Evolutionary conservation across 2,888 invertebrate genomes (phyloP).

Genomic region (Maniola hyperantus): DNA sequence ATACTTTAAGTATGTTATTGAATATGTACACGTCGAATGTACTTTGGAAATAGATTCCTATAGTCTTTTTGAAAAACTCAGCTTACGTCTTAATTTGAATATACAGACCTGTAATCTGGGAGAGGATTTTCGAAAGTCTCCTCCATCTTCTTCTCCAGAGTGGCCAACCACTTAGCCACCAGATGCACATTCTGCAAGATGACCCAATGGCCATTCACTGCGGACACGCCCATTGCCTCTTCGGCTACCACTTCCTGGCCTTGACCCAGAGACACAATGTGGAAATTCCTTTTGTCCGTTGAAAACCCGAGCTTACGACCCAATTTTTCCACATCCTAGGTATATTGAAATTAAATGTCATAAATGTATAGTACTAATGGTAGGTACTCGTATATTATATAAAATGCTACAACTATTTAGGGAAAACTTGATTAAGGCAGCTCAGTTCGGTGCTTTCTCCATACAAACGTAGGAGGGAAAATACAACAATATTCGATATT

Average conservation of each 20-base stretch:
- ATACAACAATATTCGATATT: too few relatives aligned
- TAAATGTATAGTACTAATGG: too few relatives aligned
- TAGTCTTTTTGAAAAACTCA: too few relatives aligned
- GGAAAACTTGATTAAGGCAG: too few relatives aligned
- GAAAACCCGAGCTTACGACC: slow-evolving; percentile 92
- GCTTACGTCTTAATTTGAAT: neutral
- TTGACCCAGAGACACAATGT: slow-evolving; percentile 96
- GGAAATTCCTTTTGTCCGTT: slow-evolving; percentile 91
- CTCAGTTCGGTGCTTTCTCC: too few relatives aligned
- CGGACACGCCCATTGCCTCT: slow-evolving; percentile 90
- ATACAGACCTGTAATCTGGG: slow-evolving; percentile 77
- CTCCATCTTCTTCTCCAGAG: slow-evolving; percentile 95
- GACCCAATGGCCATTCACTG: slow-evolving; percentile 94
- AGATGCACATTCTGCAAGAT: slow-evolving; percentile 96
- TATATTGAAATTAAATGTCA: neutral
- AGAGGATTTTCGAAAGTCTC: slow-evolving; percentile 87
- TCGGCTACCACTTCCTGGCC: slow-evolving; percentile 97
- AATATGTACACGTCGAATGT: too few relatives aligned
- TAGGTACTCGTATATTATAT: too few relatives aligned
- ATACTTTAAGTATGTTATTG: too few relatives aligned
- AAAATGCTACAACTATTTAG: too few relatives aligned
- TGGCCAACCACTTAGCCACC: slow-evolving; percentile 93
- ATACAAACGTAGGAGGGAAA: too few relatives aligned
- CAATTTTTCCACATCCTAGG: slow-evolving; percentile 91
- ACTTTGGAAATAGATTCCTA: too few relatives aligned